Conservation (phyloP, 2,888 invertebrate genomes). For the Lissonota sp. region DNA sequence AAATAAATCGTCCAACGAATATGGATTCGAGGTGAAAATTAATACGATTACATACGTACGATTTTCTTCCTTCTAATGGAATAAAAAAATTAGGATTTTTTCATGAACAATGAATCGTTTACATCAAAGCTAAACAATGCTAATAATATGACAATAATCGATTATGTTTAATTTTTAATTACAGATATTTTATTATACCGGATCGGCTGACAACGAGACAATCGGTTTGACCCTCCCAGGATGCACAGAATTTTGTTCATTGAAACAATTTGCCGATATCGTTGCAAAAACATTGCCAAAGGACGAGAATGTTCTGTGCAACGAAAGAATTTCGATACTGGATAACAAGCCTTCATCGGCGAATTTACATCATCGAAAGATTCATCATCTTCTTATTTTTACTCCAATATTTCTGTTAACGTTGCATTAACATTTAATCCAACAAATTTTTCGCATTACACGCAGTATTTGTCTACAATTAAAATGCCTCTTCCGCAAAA, state of each 20-base stretch:
- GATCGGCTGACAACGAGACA: constrained; percentile 60
- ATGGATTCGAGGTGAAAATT: constrained; percentile 75
- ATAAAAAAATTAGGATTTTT: background rate
- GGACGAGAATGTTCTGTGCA: constrained; percentile 69
- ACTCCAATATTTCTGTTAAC: constrained; percentile 5
- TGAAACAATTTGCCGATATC: constrained; percentile 69
- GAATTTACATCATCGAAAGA: background rate
- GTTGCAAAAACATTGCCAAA: constrained; percentile 67
- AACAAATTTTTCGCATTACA: background rate
- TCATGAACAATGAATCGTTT: background rate
- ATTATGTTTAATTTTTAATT: constrained; percentile 16
- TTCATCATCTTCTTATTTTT: constrained; percentile 23
- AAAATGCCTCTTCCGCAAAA: background rate
- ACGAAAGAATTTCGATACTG: background rate
- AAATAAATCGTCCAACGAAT: constrained; percentile 59
- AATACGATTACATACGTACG: no score
- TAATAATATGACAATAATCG: no score
- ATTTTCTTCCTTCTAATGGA: no score
- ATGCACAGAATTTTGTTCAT: constrained; percentile 71
- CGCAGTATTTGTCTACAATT: constrained; percentile 38
- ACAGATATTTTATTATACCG: constrained; percentile 69
- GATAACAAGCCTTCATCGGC: constrained; percentile 17
- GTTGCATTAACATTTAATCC: constrained; percentile 8
- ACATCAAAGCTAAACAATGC: no score
- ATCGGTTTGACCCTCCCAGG: constrained; percentile 65